Evolutionary conservation across 2,797 vertebrate species (phyloP).

Genomic region (Smutsia temminckii): DNA sequence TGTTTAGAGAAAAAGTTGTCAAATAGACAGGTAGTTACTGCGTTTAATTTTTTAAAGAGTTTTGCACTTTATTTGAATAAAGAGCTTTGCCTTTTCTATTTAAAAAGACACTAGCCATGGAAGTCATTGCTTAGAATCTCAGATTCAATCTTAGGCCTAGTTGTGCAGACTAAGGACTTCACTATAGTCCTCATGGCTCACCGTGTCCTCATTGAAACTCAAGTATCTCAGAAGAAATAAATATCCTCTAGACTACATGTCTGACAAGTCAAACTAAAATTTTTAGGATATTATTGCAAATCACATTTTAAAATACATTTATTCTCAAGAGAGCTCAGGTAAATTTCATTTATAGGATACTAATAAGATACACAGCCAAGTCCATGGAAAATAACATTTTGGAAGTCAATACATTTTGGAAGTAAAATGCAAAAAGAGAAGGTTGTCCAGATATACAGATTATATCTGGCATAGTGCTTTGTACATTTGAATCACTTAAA

Average conservation of each 20-base stretch:
- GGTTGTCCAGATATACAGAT: slow-evolving; percentile 63
- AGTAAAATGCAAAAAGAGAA: slow-evolving; percentile 67
- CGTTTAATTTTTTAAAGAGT: slow-evolving; percentile 15
- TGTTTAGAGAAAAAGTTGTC: background rate
- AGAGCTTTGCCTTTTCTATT: slow-evolving; percentile 28
- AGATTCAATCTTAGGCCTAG: background rate
- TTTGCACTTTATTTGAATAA: background rate
- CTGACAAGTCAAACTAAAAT: slow-evolving; percentile 53
- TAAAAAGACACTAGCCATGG: background rate
- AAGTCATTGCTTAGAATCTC: slow-evolving; percentile 16
- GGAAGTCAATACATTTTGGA: slow-evolving; percentile 65
- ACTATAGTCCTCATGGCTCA: background rate
- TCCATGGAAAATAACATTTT: slow-evolving; percentile 38
- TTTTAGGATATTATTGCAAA: slow-evolving; percentile 61
- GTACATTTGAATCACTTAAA: slow-evolving; percentile 62
- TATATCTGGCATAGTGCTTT: slow-evolving; percentile 54
- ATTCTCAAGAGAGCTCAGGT: slow-evolving; percentile 57
- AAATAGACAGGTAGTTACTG: background rate
- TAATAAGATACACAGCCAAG: slow-evolving; percentile 69
- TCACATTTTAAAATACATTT: slow-evolving; percentile 62
- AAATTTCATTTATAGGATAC: slow-evolving; percentile 70
- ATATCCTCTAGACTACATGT: slow-evolving; percentile 45
- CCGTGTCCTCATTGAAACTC: background rate
- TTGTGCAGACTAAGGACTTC: background rate
- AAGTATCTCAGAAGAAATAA: slow-evolving; percentile 8